Evolutionary conservation across 2,888 invertebrate species (phyloP).

Genomic region (Andrena fulva): DNA sequence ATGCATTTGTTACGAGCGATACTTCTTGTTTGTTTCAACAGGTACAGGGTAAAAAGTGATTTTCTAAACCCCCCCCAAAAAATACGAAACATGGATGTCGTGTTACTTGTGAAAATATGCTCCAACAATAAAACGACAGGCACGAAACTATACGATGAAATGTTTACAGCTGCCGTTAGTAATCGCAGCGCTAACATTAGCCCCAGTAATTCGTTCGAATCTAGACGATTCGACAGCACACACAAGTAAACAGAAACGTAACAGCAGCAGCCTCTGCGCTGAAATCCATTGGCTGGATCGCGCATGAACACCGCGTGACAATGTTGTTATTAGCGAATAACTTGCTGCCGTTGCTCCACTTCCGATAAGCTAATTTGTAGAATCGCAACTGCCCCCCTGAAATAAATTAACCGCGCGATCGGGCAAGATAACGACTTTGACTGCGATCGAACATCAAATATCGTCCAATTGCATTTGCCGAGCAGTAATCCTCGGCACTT

Average conservation of each 20-base stretch:
- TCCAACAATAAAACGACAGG: slow-evolving; percentile 2
- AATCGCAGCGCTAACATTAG: slow-evolving; percentile 22
- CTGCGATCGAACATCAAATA: background rate
- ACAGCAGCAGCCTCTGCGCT: background rate
- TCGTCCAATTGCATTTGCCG: too few relatives aligned
- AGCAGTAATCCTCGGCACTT: too few relatives aligned
- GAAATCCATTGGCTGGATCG: slow-evolving; percentile 25
- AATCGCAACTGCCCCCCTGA: background rate
- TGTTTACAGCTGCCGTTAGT: slow-evolving; percentile 12
- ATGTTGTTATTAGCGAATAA: slow-evolving; percentile 31
- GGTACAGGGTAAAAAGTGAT: too few relatives aligned
- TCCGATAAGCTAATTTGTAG: slow-evolving; percentile 16
- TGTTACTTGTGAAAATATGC: background rate
- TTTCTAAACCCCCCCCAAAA: too few relatives aligned
- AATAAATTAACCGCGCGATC: slow-evolving; percentile 12
- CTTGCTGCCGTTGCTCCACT: slow-evolving; percentile 1
- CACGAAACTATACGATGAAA: background rate
- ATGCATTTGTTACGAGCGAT: too few relatives aligned
- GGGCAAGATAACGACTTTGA: slow-evolving; percentile 3
- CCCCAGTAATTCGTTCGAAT: slow-evolving; percentile 36
- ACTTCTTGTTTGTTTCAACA: background rate
- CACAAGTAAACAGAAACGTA: slow-evolving; percentile 36
- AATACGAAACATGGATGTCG: too few relatives aligned
- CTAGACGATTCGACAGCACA: slow-evolving; percentile 11
- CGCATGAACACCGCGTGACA: slow-evolving; percentile 16